Base-by-base conservation (phyloP, 2,888 invertebrate genomes). In the Eupithecia subfuscata region DNA sequence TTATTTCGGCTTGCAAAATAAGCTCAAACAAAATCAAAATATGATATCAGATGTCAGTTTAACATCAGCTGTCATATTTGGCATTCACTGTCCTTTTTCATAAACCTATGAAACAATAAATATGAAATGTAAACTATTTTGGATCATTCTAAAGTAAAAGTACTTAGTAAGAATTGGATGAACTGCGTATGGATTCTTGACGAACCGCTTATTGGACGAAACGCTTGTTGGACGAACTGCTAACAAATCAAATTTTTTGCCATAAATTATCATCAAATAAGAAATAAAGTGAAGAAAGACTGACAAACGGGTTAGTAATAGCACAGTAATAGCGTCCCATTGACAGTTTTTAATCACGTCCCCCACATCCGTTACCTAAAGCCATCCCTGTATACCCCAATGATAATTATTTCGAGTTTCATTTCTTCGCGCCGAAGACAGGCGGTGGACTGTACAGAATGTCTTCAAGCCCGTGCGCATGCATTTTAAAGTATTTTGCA, bases 371-470 rank as follows among this genome's bases (percentile, higher is more conserved):
- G 11, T 43, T 43, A 45, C 48, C 60, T 69, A 2, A 52, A 25
- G 37, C 22, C 69, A 43, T 63, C 40, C 52, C 70, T 73, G 76
- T 60, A 25, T 40, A 71, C 65, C 71, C 60, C 37, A 45, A 40
- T 71, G 69, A 73, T 70, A 73, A 78, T 78, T 70, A 76, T 76
- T 76, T 74, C 40, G 40, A 71, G 68, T 64, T 71, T 40, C 22
- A 70, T 56, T 48, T 73, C 9, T 76, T 74, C 76, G 71, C 73
- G 68, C 68, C 43, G 69, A 74, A 74, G 71, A 73, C 71, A 43
- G 52, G 52, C 74, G 69, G 74, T 64, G 52, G 25, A 70, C 73
- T 71, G 76, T 60, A 73, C 65, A 37, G 8, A 73, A 73, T 76
- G 70, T 60, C 65, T 63, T 22, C 45, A 40, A 45, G 22, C 12